Evolutionary conservation across 2,797 vertebrate genomes (phyloP).

Genomic region (Phaenicophaeus curvirostris): DNA sequence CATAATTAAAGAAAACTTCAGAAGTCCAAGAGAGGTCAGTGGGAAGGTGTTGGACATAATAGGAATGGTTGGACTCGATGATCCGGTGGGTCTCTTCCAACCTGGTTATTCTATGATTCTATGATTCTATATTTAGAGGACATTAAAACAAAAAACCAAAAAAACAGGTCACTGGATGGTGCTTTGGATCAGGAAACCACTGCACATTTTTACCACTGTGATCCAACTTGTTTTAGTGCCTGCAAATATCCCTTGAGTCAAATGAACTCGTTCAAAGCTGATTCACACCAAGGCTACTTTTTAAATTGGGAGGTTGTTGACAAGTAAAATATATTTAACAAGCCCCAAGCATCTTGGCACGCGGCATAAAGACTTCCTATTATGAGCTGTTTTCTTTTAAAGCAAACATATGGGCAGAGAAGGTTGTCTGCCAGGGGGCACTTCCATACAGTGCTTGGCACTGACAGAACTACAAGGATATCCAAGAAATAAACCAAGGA

Average conservation of each 20-base stretch:
- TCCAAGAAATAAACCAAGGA: slow-evolving; percentile 17
- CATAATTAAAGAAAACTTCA: background rate
- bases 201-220: background rate
- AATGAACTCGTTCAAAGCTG: slow-evolving; percentile 50
- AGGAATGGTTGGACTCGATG: no score
- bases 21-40: background rate
- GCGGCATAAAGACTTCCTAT: slow-evolving; percentile 45
- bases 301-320: slow-evolving; percentile 45
- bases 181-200: slow-evolving; percentile 27
- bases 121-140: no score
- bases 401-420: slow-evolving; percentile 56
- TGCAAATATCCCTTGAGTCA: slow-evolving; percentile 43
- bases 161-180: background rate
- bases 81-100: no score
- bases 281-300: slow-evolving; percentile 41
- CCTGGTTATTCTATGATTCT: no score
- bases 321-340: slow-evolving; percentile 55
- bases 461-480: background rate
- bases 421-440: slow-evolving; percentile 46
- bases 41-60: background rate
- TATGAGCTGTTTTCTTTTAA: background rate
- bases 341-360: slow-evolving; percentile 49
- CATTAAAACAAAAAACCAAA: background rate
- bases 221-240: slow-evolving; percentile 11
- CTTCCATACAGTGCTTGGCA: slow-evolving; percentile 26